Conservation (phyloP, 2,888 invertebrate species). For the Exephanes ischioxanthus region DNA sequence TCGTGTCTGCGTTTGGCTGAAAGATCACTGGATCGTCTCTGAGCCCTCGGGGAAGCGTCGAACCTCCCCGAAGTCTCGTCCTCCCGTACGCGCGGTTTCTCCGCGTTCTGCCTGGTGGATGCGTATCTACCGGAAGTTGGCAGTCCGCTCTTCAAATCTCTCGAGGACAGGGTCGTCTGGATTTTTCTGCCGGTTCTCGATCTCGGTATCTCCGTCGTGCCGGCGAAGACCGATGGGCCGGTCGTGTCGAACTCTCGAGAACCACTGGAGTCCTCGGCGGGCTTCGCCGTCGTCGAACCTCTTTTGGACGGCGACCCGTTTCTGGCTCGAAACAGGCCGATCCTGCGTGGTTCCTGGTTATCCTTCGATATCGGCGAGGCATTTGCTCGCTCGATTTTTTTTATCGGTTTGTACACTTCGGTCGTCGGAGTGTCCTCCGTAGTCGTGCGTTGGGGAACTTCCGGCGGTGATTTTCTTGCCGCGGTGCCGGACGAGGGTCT, state of each 20-base stretch:
- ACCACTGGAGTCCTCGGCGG: background rate
- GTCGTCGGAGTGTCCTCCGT: background rate
- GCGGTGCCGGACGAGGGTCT: conserved; percentile 1
- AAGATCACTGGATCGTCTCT: conserved; percentile 60
- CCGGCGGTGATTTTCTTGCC: conserved; percentile 34
- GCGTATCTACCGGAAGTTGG: conserved; percentile 66
- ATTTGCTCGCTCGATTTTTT: conserved; percentile 20
- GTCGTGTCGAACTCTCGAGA: conserved; percentile 60
- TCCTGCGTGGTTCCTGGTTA: conserved; percentile 41
- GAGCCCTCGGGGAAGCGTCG: background rate
- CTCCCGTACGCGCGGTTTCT: conserved; percentile 7
- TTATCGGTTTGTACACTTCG: background rate
- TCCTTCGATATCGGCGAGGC: conserved; percentile 29
- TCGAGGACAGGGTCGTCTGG: conserved; percentile 72
- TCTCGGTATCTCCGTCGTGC: conserved; percentile 67
- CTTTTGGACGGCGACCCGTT: conserved; percentile 41
- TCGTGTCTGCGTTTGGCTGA: conserved; percentile 66
- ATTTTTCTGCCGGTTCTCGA: conserved; percentile 80
- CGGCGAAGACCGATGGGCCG: conserved; percentile 68
- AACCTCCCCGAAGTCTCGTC: background rate
- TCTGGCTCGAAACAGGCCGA: conserved; percentile 53
- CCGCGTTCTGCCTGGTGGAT: conserved; percentile 13
- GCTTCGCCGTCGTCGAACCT: conserved; percentile 12
- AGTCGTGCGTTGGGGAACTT: conserved; percentile 4
- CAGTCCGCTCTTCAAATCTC: conserved; percentile 70